Base-by-base conservation (phyloP, 2,888 invertebrate genomes). In the Drosophila flavopinicola region DNA sequence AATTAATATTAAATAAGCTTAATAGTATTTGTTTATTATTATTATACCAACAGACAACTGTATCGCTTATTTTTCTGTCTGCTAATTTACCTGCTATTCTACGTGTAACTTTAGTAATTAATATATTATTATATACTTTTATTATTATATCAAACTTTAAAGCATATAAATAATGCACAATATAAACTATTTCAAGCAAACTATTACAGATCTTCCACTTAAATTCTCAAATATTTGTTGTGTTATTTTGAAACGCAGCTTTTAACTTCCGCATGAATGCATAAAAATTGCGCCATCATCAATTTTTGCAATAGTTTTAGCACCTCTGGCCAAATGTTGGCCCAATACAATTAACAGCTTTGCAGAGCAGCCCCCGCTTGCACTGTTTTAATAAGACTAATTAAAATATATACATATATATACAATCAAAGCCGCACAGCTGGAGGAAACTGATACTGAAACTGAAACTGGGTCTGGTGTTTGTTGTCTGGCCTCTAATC, bases 311-410 rank as follows among this genome's bases (percentile, higher is more conserved):
- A 37, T 30, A 42, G 15, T 29, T 27, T 51, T 25, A 66, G 37
- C 49, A 69, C 54, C 51, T 15, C 7, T 51, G 44, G 48, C 60
- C 41, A 48, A 71, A 33, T 33, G 37, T 54, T 58, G 45, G 15
- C 45, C 52, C 65, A 70, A 68, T 57, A 53, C 45, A 68, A 65
- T 68, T 69, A 51, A 66, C 48, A 71, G 75, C 63, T 52, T 15
- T 29, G 20, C 4, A 4, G 20, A 2, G 27, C 11, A 13, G 10
- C 11, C 20, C n/a, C 30, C 29, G 53, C 44, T 48, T 49, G 57
- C 32, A 13, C 15, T 25, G 30, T 48, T 57, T 75, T 72, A 80
- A 80, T 78, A 59, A 60, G 75, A 63, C 66, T 80, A 80, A 80
- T 80, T 80, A 80, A 78, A 80, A 73, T 41, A 27, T 41, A 27